Evolutionary conservation across 2,888 invertebrate species (phyloP), one percentile per base, ranked within the genome.

Genomic region (Nomada hirtipes): DNA sequence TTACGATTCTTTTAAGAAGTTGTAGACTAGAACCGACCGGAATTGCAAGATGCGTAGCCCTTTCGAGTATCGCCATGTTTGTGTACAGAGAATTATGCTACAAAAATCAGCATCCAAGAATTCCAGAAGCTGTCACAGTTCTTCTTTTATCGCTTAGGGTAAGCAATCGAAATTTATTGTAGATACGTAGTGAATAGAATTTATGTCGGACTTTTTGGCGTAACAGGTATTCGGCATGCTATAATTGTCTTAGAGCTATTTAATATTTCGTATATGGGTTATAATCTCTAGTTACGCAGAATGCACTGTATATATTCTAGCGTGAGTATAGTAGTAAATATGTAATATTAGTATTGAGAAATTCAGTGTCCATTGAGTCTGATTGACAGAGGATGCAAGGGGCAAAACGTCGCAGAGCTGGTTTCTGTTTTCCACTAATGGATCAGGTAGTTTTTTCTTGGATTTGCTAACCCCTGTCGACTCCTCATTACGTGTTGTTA

Each of bases 11-110:
- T 75, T 95, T 99, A 88, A 96, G 97, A 90, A 97, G 98, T 90
- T 98, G 98, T 42, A 96, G 98, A 76, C 96, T 97, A 65, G 99
- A 99, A 94, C 98, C 98, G 78, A 97, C 97, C 71, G 98, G 97
- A 23, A 96, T 96, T 91, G 98, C 98, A 42, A 96, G 98, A 84
- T 98, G 98, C 91, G 97, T 98, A 85, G 98, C 98, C 52, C 95
- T 99, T 2, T 97, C 98, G 76, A 97, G 98, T 68, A 95, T 99
- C 71, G 97, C 98, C 1, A 95, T 97, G 90, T 97, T 96, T 92
- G 94, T 96, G 26, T 97, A 97, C 89, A 95, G 96, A 91, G 96
- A 97, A 92, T 92, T 95, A 65, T 94, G 94, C 36, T 95, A 96
- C 91, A 95, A 95, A 86, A 95, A 95, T 15, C 95, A 95, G 85